Conservation (phyloP, 2,113 vertebrate genomes). For the Conger conger region DNA sequence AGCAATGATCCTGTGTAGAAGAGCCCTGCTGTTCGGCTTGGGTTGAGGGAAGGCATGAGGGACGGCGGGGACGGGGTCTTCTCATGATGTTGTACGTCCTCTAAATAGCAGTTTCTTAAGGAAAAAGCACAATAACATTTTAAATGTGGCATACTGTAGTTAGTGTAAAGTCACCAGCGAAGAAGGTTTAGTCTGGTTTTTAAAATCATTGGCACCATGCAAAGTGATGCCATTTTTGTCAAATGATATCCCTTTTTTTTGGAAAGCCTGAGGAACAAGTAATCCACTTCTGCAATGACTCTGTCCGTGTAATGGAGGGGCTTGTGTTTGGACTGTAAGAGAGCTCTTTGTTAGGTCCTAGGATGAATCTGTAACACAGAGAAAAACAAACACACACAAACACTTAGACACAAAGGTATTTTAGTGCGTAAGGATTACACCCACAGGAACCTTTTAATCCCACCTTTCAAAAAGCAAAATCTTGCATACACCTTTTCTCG, state of each 20-base stretch:
- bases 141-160: constrained; percentile 48
- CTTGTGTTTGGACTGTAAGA: constrained; percentile 60
- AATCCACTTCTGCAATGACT: constrained; percentile 87
- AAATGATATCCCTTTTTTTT: constrained; percentile 62
- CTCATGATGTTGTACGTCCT: constrained; percentile 58
- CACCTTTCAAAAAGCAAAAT: constrained; percentile 46
- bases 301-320: constrained; percentile 69
- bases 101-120: constrained; percentile 51
- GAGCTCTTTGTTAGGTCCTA: constrained; percentile 84
- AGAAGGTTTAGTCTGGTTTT: constrained; percentile 64
- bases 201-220: constrained; percentile 67
- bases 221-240: constrained; percentile 64
- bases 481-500: constrained; percentile 48
- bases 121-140: constrained; percentile 45
- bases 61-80: constrained; percentile 45
- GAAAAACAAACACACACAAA: constrained; percentile 57
- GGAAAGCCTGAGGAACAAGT: constrained; percentile 77
- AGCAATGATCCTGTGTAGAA: constrained; percentile 39
- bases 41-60: background rate
- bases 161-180: constrained; percentile 56
- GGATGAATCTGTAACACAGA: constrained; percentile 92
- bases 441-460: constrained; percentile 47
- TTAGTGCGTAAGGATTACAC: constrained; percentile 53
- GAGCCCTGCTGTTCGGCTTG: constrained; percentile 36
- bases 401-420: constrained; percentile 64